Evolutionary conservation across 2,113 vertebrate genomes (phyloP).

Genomic region (Pluvianellus socialis): DNA sequence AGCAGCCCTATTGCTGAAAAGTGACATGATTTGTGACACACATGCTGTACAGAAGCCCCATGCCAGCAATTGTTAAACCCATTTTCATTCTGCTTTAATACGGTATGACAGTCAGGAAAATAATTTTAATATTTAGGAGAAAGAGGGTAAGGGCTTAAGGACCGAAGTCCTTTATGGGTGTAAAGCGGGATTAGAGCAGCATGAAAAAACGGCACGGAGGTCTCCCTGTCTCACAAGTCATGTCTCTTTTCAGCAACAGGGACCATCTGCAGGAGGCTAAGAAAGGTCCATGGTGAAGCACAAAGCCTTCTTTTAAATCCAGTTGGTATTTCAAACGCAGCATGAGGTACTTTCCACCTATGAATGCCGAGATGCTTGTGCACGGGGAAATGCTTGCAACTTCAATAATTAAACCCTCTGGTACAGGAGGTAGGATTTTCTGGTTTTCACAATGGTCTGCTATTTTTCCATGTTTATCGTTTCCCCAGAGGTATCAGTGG

Average conservation of each 20-base stretch:
- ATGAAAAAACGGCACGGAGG: not conserved
- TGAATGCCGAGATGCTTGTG: conserved; percentile 30
- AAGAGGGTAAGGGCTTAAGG: conserved; percentile 47
- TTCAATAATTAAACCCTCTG: conserved; percentile 20
- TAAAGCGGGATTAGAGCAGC: conserved; percentile 44
- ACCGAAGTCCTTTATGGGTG: conserved; percentile 8
- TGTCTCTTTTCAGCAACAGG: conserved; percentile 50
- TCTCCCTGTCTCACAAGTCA: conserved; percentile 14
- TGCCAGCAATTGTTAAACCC: conserved; percentile 68
- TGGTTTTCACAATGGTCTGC: not conserved
- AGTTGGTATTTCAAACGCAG: conserved; percentile 64
- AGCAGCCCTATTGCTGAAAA: conserved; percentile 72
- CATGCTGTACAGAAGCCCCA: conserved; percentile 70
- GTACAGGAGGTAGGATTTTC: not conserved
- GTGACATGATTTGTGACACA: conserved; percentile 74
- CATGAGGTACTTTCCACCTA: conserved; percentile 53
- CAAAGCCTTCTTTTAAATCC: conserved; percentile 60
- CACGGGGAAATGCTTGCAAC: not conserved
- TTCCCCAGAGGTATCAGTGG: not conserved
- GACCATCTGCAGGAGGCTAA: conserved; percentile 55
- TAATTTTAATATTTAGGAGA: conserved; percentile 65
- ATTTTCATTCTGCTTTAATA: conserved; percentile 70
- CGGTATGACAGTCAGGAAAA: conserved; percentile 60
- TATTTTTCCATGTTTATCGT: not conserved
- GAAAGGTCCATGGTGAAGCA: conserved; percentile 51